phyloP scores from a whole-genome alignment of 2,888 invertebrate genomes.

The Cloeon dipterum region DNA sequence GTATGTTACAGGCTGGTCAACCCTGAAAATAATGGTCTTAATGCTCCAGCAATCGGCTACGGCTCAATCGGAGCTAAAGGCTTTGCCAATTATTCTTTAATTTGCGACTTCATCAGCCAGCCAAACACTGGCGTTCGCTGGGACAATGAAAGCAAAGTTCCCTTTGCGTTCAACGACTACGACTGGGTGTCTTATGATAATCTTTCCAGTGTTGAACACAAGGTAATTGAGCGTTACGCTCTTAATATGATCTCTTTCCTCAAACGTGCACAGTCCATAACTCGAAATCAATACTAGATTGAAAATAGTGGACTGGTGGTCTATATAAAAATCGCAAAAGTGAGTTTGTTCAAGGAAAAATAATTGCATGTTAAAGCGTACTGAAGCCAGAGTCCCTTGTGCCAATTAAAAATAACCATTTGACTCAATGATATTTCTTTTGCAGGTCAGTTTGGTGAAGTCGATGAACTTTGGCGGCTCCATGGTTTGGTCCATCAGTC shows the following conservation, averaged over 20 bases:
- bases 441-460: constrained; percentile 35
- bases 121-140: constrained; percentile 30
- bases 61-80: constrained; percentile 43
- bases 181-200: constrained; percentile 77
- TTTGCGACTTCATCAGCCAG: constrained; percentile 37
- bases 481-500: constrained; percentile 64
- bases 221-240: no score
- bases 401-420: no score
- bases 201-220: constrained; percentile 39
- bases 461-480: constrained; percentile 45
- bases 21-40: constrained; percentile 35
- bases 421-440: no score
- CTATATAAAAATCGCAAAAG: no score
- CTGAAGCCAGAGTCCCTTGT: neutral
- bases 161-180: constrained; percentile 39
- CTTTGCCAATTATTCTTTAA: constrained; percentile 42
- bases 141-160: constrained; percentile 46
- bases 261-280: no score
- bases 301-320: no score
- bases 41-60: constrained; percentile 43
- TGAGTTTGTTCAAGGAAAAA: no score
- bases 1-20: constrained; percentile 32
- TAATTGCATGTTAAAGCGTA: no score
- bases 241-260: no score
- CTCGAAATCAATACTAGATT: no score